Conservation (phyloP, 2,797 vertebrate species). For the Enteromius trimaculatus region DNA sequence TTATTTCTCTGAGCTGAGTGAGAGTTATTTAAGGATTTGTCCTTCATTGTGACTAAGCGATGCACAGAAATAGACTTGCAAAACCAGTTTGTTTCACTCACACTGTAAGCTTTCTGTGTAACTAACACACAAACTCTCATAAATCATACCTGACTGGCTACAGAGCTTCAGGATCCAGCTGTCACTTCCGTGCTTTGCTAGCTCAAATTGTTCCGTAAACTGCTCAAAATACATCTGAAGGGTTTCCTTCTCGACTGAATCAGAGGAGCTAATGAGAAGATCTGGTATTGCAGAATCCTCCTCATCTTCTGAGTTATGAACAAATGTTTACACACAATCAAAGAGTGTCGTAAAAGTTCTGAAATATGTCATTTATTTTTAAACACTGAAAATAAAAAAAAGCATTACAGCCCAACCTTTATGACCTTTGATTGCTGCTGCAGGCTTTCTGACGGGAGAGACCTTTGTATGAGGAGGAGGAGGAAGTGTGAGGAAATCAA, state of each 20-base stretch:
- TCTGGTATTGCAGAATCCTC: neutral
- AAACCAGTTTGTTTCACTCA: neutral
- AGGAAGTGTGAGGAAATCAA: constrained; percentile 3
- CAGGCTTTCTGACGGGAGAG: neutral
- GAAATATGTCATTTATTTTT: neutral
- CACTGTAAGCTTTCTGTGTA: too few relatives aligned
- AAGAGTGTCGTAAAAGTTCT: neutral
- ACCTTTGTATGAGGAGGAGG: neutral
- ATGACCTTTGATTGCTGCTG: neutral
- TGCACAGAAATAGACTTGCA: neutral
- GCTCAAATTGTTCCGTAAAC: constrained; percentile 53
- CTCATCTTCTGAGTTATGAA: constrained; percentile 37
- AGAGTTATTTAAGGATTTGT: neutral
- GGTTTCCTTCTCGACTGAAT: constrained; percentile 41
- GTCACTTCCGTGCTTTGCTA: constrained; percentile 54
- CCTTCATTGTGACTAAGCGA: neutral
- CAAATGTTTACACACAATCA: neutral
- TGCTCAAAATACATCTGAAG: constrained; percentile 64
- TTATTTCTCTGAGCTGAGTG: neutral
- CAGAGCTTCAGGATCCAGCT: constrained; percentile 64
- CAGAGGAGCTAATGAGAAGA: constrained; percentile 37
- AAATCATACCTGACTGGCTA: constrained; percentile 56
- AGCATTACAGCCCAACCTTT: neutral
- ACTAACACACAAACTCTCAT: neutral
- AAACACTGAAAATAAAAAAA: neutral